Conservation (phyloP, 2,888 invertebrate genomes). For the Galeruca laticollis region DNA sequence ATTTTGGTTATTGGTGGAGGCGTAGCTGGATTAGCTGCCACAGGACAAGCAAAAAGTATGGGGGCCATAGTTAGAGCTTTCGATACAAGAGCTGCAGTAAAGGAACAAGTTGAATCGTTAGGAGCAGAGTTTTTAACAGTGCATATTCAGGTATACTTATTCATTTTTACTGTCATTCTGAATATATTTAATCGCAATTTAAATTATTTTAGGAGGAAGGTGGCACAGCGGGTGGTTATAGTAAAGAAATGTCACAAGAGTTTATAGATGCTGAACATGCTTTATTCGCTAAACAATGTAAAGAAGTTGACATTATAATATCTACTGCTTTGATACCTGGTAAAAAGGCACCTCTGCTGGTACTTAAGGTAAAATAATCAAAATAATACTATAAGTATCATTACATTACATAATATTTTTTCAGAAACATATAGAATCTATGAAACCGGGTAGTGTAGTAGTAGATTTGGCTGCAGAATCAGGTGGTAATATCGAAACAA, state of each 20-base stretch:
- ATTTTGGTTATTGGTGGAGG: slow-evolving; percentile 91
- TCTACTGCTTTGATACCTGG: slow-evolving; percentile 93
- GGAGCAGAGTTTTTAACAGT: slow-evolving; percentile 90
- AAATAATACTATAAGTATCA: slow-evolving; percentile 9
- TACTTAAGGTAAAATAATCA: slow-evolving; percentile 74
- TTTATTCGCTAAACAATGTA: slow-evolving; percentile 86
- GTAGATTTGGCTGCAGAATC: slow-evolving; percentile 91
- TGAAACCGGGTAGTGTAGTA: slow-evolving; percentile 91
- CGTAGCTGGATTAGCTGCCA: slow-evolving; percentile 88
- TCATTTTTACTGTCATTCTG: not conserved
- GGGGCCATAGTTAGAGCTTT: slow-evolving; percentile 91
- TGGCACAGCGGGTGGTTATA: slow-evolving; percentile 80
- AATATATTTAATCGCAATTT: not conserved
- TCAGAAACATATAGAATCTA: slow-evolving; percentile 80
- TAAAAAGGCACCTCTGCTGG: slow-evolving; percentile 83
- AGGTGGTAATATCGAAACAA: slow-evolving; percentile 89
- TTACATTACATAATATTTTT: slow-evolving; percentile 56
- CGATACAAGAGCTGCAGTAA: slow-evolving; percentile 86
- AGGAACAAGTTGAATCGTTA: slow-evolving; percentile 88
- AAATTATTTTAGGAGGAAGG: slow-evolving; percentile 73
- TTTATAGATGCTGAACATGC: slow-evolving; percentile 89
- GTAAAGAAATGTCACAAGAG: slow-evolving; percentile 88
- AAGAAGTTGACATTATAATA: slow-evolving; percentile 88
- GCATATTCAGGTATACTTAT: slow-evolving; percentile 73
- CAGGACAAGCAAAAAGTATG: slow-evolving; percentile 88